Conservation (phyloP, 2,888 invertebrate genomes). For the Platycheirus albimanus region DNA sequence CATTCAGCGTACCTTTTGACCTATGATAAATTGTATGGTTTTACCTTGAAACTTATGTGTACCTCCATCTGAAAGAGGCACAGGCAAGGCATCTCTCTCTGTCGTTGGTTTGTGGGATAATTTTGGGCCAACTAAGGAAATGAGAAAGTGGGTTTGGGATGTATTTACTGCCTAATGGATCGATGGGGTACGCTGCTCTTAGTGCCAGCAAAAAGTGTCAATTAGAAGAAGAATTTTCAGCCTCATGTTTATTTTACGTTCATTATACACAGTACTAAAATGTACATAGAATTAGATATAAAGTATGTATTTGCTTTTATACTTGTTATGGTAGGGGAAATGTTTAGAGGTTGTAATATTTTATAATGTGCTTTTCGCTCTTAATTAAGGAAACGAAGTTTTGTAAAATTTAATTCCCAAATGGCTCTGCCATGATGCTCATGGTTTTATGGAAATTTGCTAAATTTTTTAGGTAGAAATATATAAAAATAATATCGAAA, state of each 20-base stretch:
- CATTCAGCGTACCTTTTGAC: conserved; percentile 43
- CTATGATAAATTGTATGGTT: conserved; percentile 53
- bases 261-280: too few species aligned
- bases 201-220: conserved; percentile 27
- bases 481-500: too few species aligned
- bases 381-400: conserved; percentile 7
- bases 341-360: conserved; percentile 2
- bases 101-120: conserved; percentile 21
- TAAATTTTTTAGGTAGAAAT: too few species aligned
- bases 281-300: too few species aligned
- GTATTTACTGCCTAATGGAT: conserved; percentile 16
- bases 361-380: conserved; percentile 4
- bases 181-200: neutral
- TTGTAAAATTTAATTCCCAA: conserved; percentile 8
- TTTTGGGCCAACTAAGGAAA: conserved; percentile 34
- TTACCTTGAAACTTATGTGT: conserved; percentile 52
- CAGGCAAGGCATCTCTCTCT: neutral
- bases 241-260: neutral
- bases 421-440: neutral
- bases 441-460: neutral
- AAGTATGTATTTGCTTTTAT: conserved; percentile 3
- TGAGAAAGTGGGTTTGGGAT: neutral
- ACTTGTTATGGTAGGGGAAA: conserved; percentile 8
- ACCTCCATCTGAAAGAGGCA: conserved; percentile 1
- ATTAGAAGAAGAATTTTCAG: conserved; percentile 43